Base-by-base conservation (phyloP, 2,888 invertebrate genomes). In the Tuta absoluta region DNA sequence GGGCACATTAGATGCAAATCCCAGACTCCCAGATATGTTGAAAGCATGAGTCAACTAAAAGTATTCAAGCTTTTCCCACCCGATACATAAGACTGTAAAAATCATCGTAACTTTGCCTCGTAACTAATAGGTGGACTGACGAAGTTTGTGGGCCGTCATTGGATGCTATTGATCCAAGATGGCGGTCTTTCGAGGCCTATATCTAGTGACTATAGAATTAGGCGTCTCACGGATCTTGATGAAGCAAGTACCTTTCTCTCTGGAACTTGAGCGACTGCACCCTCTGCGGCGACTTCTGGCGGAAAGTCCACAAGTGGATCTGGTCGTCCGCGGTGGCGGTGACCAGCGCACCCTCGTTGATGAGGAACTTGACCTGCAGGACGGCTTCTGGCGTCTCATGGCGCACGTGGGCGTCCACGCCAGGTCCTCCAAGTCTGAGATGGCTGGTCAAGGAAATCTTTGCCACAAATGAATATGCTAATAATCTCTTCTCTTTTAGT, bases 261-360 rank as follows among this genome's bases (percentile, higher is more conserved):
- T 98, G 98, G 91, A 99, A 99, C 92, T 99, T 98, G 84, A 99
- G 95, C 75, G 98, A 97, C 92, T 99, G 99, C 74, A 98, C 96
- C 78, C 99, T 95, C 92, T 97, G 98, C 66, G 99, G 98, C 73
- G 94, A 95, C 92, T 97, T 98, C 94, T 98, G 96, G 77, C 98
- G 93, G 92, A 98, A 97, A 93, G 97, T 98, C 99, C 99, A 99
- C 76, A 99, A 94, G 91, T 99, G 99, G 67, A 99, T 92, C 78
- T 96, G 96, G 91, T 99, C 98, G 91, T 99, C 99, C 12, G 98
- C 96, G 70, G 99, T 98, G 75, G 97, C 97, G 62, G 98, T 97
- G 75, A 99, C 95, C 72, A 99, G 93, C 65, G 97, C 97, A 65
- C 99, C 99, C 93, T 99, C 99, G 93, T 99, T 99, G 81, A 98